Base-by-base conservation (phyloP, 2,888 invertebrate genomes). In the Andricus quercusramuli region DNA sequence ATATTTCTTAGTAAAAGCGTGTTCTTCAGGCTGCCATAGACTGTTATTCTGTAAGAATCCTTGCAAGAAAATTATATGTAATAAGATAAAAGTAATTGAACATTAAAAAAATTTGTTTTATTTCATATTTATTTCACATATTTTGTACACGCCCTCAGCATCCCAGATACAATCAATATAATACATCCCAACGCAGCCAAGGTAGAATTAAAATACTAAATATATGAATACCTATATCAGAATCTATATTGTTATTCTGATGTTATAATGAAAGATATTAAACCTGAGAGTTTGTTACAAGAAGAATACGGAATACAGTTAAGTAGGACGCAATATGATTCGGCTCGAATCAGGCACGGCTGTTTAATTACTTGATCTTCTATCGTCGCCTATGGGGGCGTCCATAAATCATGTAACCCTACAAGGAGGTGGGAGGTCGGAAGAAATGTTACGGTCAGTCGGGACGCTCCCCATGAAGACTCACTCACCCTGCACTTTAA, bases 191-290 rank as follows among this genome's bases (percentile, higher is more conserved):
- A 90, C 86, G 89, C 88, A 90, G 89, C 89, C 89, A 90, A 89
- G 90, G 89, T 90, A 89, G 90, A 89, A 87, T 89, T 89, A 89
- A 90, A 89, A 90, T 90, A 90, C 89, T 90, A 90, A 90, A 90
- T 51, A 51, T 51, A 85, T 88, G 87, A 86, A 84, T 89, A 88
- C 88, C 85, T 90, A 83, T 87, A 88, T 90, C 88, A 85, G 87
- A 88, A 89, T 90, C 88, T 25, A 25, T 25, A 25, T 25, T 25
- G 25, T 25, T 25, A 25, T 25, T 1, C 25, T 25, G 25, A 25
- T 25, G 25, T 25, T 25, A 25, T 25, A 25, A 25, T 25, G 25
- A 25, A 25, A 1, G 25, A 25, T 25, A 25, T 25, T 25, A 25
- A 25, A 25, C 25, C 25, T 25, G 1, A 25, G 25, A 25, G 25